Conservation (phyloP, 1,140 invertebrate genomes). For the Pseudomyrmex sp. region DNA sequence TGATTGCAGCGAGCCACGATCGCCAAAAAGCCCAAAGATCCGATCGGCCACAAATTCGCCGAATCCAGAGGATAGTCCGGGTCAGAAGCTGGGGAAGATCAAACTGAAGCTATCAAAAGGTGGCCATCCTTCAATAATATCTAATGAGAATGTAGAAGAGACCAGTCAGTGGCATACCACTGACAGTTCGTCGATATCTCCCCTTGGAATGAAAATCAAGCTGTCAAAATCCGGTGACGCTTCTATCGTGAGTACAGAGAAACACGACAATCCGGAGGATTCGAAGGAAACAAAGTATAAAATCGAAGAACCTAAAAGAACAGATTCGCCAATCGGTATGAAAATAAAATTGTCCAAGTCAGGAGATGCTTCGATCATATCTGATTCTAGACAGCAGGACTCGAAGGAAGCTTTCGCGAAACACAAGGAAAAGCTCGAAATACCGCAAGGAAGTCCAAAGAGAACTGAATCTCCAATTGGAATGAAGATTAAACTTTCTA, state of each 20-base stretch:
- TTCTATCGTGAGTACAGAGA: constrained; percentile 73
- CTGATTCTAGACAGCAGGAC: constrained; percentile 71
- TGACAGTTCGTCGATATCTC: constrained; percentile 79
- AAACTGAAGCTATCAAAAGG: constrained; percentile 83
- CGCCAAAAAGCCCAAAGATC: constrained; percentile 84
- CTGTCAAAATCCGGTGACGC: constrained; percentile 79
- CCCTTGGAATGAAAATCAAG: constrained; percentile 83
- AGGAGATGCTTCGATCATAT: constrained; percentile 77
- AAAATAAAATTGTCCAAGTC: constrained; percentile 83
- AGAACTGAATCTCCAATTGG: constrained; percentile 77
- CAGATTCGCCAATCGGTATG: constrained; percentile 81
- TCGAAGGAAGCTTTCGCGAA: constrained; percentile 68
- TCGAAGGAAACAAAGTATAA: constrained; percentile 74
- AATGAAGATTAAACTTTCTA: constrained; percentile 79
- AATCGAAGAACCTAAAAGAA: constrained; percentile 76
- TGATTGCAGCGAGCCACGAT: constrained; percentile 82
- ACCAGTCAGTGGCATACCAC: constrained; percentile 78
- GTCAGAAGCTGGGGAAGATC: constrained; percentile 84
- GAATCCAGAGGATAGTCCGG: constrained; percentile 83
- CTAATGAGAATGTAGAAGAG: constrained; percentile 80
- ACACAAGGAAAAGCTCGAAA: constrained; percentile 72
- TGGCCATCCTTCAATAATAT: constrained; percentile 83
- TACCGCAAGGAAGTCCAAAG: constrained; percentile 64
- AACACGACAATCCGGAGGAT: constrained; percentile 71
- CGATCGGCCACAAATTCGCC: constrained; percentile 82